A percentile compares a stretch with the other conserved stretches of the same genome.
phyloP scores from a whole-genome alignment of 2,888 invertebrate species.

The Thumatha senex region DNA sequence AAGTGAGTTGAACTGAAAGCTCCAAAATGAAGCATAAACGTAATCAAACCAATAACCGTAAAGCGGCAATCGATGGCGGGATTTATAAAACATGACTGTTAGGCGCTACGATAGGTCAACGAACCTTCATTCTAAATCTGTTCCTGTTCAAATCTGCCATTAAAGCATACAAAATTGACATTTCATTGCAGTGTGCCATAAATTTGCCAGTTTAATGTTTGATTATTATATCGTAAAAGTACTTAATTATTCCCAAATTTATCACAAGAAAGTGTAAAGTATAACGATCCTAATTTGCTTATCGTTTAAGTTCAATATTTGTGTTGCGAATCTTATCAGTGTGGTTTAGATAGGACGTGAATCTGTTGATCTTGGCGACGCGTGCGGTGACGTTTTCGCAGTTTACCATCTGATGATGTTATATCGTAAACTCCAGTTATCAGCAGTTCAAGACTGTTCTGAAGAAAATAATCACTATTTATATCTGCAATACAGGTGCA shows the following conservation, averaged over 20 bases:
- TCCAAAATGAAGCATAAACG: constrained; percentile 60
- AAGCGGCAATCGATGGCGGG: constrained; percentile 55
- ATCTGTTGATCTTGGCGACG: constrained; percentile 64
- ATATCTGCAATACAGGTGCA: too few relatives aligned
- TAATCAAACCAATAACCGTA: constrained; percentile 63
- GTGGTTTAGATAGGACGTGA: constrained; percentile 61
- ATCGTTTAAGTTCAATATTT: constrained; percentile 68
- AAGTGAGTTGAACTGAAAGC: constrained; percentile 53
- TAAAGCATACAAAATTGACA: constrained; percentile 24
- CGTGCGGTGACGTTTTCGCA: constrained; percentile 54
- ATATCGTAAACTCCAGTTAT: constrained; percentile 7
- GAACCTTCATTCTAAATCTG: constrained; percentile 54
- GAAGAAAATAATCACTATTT: neutral
- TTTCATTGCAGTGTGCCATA: constrained; percentile 16
- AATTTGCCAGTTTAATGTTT: constrained; percentile 21
- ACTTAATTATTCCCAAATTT: constrained; percentile 60
- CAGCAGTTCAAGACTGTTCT: neutral
- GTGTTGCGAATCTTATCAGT: constrained; percentile 61
- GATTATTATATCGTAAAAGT: constrained; percentile 49
- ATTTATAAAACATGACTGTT: constrained; percentile 60
- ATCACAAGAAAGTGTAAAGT: constrained; percentile 73
- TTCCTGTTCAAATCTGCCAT: constrained; percentile 21
- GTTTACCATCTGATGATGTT: constrained; percentile 38
- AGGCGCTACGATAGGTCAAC: constrained; percentile 50
- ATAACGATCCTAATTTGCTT: constrained; percentile 73